Evolutionary conservation across 2,888 invertebrate genomes (phyloP), one percentile per base, ranked within the genome.

Genomic region (Dryobota labecula): DNA sequence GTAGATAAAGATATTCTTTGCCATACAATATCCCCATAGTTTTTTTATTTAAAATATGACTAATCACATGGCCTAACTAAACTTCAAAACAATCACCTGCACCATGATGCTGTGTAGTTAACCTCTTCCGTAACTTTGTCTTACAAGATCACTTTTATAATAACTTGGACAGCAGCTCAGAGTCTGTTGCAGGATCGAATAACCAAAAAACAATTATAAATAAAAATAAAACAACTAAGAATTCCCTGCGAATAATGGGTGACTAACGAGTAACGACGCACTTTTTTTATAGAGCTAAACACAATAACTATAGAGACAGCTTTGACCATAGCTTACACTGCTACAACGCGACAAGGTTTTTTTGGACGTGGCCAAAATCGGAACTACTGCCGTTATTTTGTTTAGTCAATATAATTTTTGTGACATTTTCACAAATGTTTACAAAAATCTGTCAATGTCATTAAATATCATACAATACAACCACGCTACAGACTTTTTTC

Each of bases 91-190:
- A 83, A 84, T 84, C 84, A 94, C 95, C 94, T 94, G 94, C 86
- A 95, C 95, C 95, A 95, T 95, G 90, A 89, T 94, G 92, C 79
- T 85, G 70, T 70, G 54, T 60, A 68, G 49, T 54, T 85, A 82
- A 82, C 72, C 82, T 85, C 64, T 53, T 54, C 62, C 27, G 71
- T 58, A 70, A 70, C 24, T 45, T 49, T n/a, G 9, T 15, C 9
- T 18, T 33, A 24, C 30, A 66, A 57, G 5, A 38, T 20, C 51
- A 60, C 57, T 63, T 58, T 27, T n/a, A 36, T 27, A 45, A 9
- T 60, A 64, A 57, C 38, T 41, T 36, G 7, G 6, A n/a, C 30
- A 56, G 36, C 30, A 49, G n/a, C 30, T 53, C 11, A 20, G 7
- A 45, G 36, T 18, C 43, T 27, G 43, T 24, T 45, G 58, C 27